Base-by-base conservation (phyloP, 2,888 invertebrate genomes). In the Koerneria pararmatus region DNA sequence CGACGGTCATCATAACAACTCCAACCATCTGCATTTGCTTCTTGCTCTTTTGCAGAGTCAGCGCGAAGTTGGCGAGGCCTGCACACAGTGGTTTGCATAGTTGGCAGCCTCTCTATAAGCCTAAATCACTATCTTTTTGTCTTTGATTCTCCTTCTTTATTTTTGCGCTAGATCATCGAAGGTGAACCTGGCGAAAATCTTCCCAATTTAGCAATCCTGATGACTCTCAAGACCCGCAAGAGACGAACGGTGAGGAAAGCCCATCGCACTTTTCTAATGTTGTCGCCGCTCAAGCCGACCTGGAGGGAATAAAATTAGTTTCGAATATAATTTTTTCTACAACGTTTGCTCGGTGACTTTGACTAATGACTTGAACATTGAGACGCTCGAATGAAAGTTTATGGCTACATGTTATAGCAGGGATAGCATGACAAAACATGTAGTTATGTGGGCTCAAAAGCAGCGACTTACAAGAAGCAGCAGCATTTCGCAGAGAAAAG, bases 1-100 rank as follows among this genome's bases (percentile, higher is more conserved):
- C 74, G 8, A 76, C 76, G 3, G 76, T 76, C 68, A 74, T 68
- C 76, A 76, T 76, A 2, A 76, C 76, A 34, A 76, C 69, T 27
- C 76, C 76, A 19, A 77, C 80, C 82, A 82, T 82, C 58, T 82
- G 80, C 80, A 82, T 80, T 67, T 82, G 82, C 69, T 82, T 82
- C 70, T 82, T 82, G 59, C 78, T 78, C 68, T 80, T 78, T 6
- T 77, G 70, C 54, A 82, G 70, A 0, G 82, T 82, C 35, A 80
- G 66, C 19, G 80, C 82, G 59, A 82, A 82, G 71, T 82, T 82
- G 34, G 82, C 80, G 31, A 82, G 71, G 48, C 80, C 78, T 77
- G 66, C 41, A 72, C 60, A 27, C 53, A 4, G n/a, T 59, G 3
- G 37, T 59, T 1, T n/a, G 19, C 2, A 11, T 62, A 15, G 19